Conservation (phyloP, 2,888 invertebrate genomes). For the Physocephala rufipes region DNA sequence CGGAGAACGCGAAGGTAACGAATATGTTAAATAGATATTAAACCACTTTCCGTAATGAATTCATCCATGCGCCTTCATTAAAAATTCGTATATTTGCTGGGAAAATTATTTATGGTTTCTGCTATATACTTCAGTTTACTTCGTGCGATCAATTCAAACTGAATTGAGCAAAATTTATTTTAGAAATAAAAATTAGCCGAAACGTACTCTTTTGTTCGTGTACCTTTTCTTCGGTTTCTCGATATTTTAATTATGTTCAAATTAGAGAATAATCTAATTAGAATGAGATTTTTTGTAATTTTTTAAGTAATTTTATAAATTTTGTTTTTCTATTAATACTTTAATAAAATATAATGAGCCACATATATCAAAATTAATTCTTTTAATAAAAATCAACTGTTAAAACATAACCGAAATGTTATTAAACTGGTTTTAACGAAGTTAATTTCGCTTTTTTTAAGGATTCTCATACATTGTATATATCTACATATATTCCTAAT, state of each 20-base stretch:
- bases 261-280: no score
- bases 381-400: no score
- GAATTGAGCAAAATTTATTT: slow-evolving; percentile 34
- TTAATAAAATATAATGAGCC: background rate
- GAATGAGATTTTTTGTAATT: no score
- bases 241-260: background rate
- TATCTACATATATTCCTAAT: no score
- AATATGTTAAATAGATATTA: no score
- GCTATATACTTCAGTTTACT: slow-evolving; percentile 20
- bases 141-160: slow-evolving; percentile 32
- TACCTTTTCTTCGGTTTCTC: background rate
- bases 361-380: no score
- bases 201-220: background rate
- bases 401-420: no score
- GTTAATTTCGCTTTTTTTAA: no score
- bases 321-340: background rate
- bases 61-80: background rate
- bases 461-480: no score
- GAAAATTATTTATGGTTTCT: slow-evolving; percentile 35
- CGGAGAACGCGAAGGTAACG: no score
- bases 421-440: no score
- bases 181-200: slow-evolving; percentile 9
- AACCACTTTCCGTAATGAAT: no score
- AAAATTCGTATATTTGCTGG: slow-evolving; percentile 38
- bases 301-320: background rate